A percentile compares a stretch with the other conserved stretches of the same genome.
phyloP scores from a whole-genome alignment of 2,888 invertebrate species.

The Notodonta dromedarius region DNA sequence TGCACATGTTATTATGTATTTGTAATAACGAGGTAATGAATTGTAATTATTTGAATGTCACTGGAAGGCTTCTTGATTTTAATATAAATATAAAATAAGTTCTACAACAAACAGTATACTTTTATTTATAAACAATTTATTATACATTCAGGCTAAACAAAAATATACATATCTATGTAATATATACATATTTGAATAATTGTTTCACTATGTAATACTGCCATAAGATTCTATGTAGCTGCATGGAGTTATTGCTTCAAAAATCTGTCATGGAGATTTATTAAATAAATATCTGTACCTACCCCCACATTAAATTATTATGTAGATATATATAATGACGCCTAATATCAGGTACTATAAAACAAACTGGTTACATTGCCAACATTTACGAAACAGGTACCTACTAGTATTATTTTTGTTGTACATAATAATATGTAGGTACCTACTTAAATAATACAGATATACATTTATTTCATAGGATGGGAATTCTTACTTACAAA shows the following conservation, averaged over 20 bases:
- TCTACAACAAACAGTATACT: conserved; percentile 81
- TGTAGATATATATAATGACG: too few relatives aligned
- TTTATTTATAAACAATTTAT: conserved; percentile 78
- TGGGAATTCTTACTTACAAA: neutral
- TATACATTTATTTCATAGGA: neutral
- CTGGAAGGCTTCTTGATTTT: conserved; percentile 5
- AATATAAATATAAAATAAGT: conserved; percentile 42
- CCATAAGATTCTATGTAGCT: conserved; percentile 54
- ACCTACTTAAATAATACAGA: too few relatives aligned
- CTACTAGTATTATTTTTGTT: too few relatives aligned
- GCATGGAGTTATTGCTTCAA: conserved; percentile 39
- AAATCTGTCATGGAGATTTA: conserved; percentile 51
- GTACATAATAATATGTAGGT: too few relatives aligned
- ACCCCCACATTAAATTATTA: neutral
- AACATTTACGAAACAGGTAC: too few relatives aligned
- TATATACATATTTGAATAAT: conserved; percentile 10
- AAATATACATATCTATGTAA: conserved; percentile 54
- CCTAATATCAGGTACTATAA: too few relatives aligned
- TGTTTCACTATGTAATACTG: conserved; percentile 77
- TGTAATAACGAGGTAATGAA: too few relatives aligned
- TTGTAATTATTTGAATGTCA: neutral
- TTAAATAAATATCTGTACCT: neutral
- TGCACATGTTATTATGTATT: too few relatives aligned
- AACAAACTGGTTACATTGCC: too few relatives aligned
- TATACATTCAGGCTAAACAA: conserved; percentile 73